Base-by-base conservation (phyloP, 2,888 invertebrate species). In the Baronia brevicornis region DNA sequence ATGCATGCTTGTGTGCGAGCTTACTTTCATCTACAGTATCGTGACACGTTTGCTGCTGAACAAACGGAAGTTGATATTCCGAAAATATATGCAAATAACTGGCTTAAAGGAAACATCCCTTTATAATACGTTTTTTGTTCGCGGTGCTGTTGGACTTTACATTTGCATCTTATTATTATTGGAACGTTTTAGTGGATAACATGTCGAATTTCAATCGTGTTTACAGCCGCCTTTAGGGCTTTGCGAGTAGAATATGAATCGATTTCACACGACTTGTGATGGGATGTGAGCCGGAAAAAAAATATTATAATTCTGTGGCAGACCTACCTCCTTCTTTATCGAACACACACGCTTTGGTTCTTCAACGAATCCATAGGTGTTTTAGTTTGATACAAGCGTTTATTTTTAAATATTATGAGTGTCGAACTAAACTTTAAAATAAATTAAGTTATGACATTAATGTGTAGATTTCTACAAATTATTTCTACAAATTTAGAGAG, bases 81-180 rank as follows among this genome's bases (percentile, higher is more conserved):
- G 65, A 72, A 67, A 79, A 77, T 78, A 60, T 73, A 78, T 79
- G 78, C 65, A 79, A 75, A 80, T 74, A 64, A 64, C 58, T 52
- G 57, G 52, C 61, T 69, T 63, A 63, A 56, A 65, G 65, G 60
- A 68, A 68, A 60, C 62, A 68, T 63, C 60, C 67, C 57, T 60
- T 68, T 61, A 51, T 54, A 60, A 52, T 50, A 50, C 58, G 58
- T 61, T 70, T 63, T 71, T 71, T 70, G 64, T 66, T 64, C 57
- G 54, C 46, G 46, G 43, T 52, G 60, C 67, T 64, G 54, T 60
- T 58, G 62, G 70, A 61, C 64, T 64, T 59, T 52, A 63, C 71
- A 74, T 80, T 80, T 77, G 65, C 79, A 79, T 80, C 63, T 70
- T 65, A 75, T 78, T 62, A 54, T 44, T 79, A 80, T 67, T 63